These are phyloP conservation scores for Buceros bicornis DNA, from an alignment of 2,797 vertebrate genomes.

Conservation along the genomic window DNA sequence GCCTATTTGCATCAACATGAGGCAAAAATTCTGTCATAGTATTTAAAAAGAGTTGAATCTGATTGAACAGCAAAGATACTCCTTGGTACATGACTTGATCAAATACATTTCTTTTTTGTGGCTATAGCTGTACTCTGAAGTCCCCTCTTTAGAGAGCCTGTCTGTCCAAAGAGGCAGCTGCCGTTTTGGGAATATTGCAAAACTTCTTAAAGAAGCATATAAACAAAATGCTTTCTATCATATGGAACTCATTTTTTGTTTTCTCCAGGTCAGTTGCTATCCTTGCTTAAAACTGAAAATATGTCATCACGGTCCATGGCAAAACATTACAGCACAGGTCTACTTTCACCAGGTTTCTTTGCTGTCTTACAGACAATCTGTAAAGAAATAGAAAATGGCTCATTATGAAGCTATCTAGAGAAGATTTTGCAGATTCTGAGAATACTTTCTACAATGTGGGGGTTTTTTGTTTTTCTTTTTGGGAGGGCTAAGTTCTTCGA, in stretches of 20 bases:
- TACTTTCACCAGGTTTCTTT: background rate
- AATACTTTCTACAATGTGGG: background rate
- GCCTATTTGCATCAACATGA: constrained; percentile 44
- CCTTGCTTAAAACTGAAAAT: background rate
- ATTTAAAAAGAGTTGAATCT: background rate
- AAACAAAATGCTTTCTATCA: background rate
- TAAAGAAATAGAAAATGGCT: background rate
- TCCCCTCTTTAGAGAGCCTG: background rate
- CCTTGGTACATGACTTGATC: background rate
- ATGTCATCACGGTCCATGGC: background rate
- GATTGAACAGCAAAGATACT: constrained; percentile 11
- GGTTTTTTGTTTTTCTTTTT: background rate
- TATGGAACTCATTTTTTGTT: background rate
- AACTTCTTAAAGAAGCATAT: background rate
- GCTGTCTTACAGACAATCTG: background rate
- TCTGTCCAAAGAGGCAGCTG: background rate
- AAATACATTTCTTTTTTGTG: background rate
- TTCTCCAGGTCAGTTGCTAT: background rate
- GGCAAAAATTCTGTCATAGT: constrained; percentile 21
- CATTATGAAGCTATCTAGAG: background rate
- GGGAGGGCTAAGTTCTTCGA: fast-evolving
- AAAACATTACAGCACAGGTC: background rate
- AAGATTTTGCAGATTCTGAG: background rate
- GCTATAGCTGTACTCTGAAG: background rate
- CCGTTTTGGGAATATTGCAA: background rate